Evolutionary conservation across 2,797 vertebrate genomes (phyloP), one percentile per base, ranked within the genome.

Genomic region (Scomberomorus guttatus): DNA sequence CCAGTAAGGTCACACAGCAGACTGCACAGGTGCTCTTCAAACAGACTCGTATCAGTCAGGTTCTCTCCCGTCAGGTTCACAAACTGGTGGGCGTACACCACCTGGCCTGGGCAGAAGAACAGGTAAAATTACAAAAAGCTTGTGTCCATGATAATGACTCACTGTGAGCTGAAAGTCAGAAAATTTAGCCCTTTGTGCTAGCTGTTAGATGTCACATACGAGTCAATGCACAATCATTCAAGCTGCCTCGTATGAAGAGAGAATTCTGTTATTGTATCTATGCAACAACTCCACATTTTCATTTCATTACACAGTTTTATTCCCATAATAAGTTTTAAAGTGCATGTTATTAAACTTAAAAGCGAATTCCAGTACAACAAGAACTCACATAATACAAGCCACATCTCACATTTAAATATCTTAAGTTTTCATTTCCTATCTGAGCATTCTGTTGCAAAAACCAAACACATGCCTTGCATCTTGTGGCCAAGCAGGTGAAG

Each of bases 71-170:
- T 97, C 89, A 98, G 91, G 92, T 98, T 96, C 88, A 97, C 95
- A 95, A 97, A 98, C 91, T 95, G 94, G 92, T 97, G 95, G 79
- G 97, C 96, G 80, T 98, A 99, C 29, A 99, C 93, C 85, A 98
- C 97, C 94, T 97, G 97, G 91, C 97, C 98, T 99, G 92, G 57
- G 88, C 84, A 85, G 63, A 79, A 67, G 29, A 85, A 79, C 22
- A 81, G 72, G 74, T 81, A 63, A 66, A 80, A 86, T 83, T 62
- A 81, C 52, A 78, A 83, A 85, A 75, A 60, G 66, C 25, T 18
- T 11, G 42, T 70, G 84, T 72, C 51, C 29, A 69, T 52, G 32
- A 83, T 80, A 61, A 84, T 82, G 62, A 79, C 68, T 79, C 70
- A 73, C 18, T 14, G 56, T 44, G 72, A 73, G 75, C 59, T 60